Conservation (phyloP, 2,888 invertebrate genomes). For the Cheilosia variabilis region DNA sequence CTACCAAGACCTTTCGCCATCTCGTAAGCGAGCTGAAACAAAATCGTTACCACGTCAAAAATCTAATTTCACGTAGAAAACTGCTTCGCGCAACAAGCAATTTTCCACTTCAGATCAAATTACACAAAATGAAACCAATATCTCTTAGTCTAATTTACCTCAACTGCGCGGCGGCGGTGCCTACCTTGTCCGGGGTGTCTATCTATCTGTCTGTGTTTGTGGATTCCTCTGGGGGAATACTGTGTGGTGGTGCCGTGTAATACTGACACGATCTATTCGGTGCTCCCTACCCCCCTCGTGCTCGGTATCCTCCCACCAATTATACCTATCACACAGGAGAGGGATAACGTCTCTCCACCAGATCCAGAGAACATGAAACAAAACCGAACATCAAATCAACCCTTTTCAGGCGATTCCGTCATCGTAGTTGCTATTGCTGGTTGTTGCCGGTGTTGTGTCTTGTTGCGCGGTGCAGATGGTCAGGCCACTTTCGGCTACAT, state of each 20-base stretch:
- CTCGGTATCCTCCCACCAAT: constrained; percentile 71
- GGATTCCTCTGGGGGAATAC: constrained; percentile 55
- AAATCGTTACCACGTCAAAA: constrained; percentile 72
- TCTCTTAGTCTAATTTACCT: constrained; percentile 73
- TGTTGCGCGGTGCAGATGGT: constrained; percentile 38
- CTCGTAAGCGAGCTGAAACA: constrained; percentile 49
- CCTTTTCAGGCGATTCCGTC: constrained; percentile 65
- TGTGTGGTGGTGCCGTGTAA: constrained; percentile 63
- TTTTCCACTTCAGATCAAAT: constrained; percentile 75
- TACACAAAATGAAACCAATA: constrained; percentile 76
- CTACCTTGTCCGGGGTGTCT: constrained; percentile 27
- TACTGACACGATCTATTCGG: constrained; percentile 68
- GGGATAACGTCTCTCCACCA: background rate
- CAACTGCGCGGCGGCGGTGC: constrained; percentile 14
- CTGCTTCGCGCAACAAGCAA: constrained; percentile 60
- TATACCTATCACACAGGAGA: constrained; percentile 37
- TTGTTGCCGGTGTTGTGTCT: constrained; percentile 12
- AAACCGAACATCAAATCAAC: constrained; percentile 66
- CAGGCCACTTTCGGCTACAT: constrained; percentile 67
- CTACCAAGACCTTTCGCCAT: constrained; percentile 62
- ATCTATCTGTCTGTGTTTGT: constrained; percentile 32
- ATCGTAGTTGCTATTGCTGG: constrained; percentile 46
- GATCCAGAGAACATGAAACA: constrained; percentile 54
- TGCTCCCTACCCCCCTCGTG: constrained; percentile 1
- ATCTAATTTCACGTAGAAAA: constrained; percentile 68